Percentiles rank a stretch among this genome's conserved stretches.
These are phyloP conservation scores for Cerastoderma edule DNA, from an alignment of 2,888 invertebrate species.

Conservation along the genomic window DNA sequence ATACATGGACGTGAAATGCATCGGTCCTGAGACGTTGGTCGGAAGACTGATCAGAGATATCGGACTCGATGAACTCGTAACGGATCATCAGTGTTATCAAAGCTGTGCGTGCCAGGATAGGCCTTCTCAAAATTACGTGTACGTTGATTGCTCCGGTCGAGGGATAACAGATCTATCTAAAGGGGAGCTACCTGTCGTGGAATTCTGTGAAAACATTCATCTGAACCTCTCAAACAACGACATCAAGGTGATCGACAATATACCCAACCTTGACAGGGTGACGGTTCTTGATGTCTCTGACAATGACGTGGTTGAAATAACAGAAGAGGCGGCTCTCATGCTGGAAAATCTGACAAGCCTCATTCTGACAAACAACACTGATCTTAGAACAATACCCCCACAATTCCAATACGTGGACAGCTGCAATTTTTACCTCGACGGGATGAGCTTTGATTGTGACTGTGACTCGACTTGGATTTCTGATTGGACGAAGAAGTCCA, in stretches of 20 bases:
- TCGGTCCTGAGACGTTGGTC: constrained; percentile 16
- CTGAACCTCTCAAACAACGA: constrained; percentile 38
- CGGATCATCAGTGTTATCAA: background rate
- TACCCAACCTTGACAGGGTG: constrained; percentile 14
- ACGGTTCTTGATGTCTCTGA: constrained; percentile 25
- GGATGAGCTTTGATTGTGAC: constrained; percentile 28
- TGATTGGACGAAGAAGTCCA: constrained; percentile 22
- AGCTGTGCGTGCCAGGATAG: constrained; percentile 36
- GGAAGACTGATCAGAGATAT: constrained; percentile 22
- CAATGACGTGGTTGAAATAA: constrained; percentile 28
- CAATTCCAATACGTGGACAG: constrained; percentile 31
- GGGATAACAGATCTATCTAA: constrained; percentile 22
- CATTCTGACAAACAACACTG: constrained; percentile 31
- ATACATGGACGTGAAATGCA: constrained; percentile 38
- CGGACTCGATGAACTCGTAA: constrained; percentile 6
- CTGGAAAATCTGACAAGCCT: constrained; percentile 30
- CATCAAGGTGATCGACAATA: constrained; percentile 20
- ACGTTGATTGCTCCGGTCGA: constrained; percentile 30
- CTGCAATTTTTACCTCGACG: constrained; percentile 22
- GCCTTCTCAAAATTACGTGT: constrained; percentile 32
- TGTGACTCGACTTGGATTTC: constrained; percentile 36
- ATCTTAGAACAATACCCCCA: constrained; percentile 25
- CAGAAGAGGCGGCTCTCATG: background rate
- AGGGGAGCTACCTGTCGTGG: constrained; percentile 25
- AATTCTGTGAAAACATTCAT: constrained; percentile 21